Percentiles rank a stretch among this genome's conserved stretches.
phyloP scores from a whole-genome alignment of 2,797 vertebrate genomes.

The Ambastaia sidthimunki region DNA sequence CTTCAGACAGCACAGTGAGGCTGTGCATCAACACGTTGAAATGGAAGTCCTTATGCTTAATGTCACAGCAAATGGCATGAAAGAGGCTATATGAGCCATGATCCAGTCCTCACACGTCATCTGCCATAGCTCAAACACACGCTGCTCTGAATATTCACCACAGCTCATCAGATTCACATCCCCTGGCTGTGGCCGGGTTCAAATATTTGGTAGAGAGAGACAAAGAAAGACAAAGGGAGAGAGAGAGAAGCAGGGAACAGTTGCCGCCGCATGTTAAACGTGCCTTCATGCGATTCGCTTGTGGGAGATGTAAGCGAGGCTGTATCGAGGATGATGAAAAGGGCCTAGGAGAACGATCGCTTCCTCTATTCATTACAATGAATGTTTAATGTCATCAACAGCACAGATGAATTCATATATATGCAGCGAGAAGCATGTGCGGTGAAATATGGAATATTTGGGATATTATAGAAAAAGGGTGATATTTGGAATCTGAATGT shows the following conservation, averaged over 20 bases:
- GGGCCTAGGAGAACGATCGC: constrained; percentile 22
- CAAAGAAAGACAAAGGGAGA: constrained; percentile 8
- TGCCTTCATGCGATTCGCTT: constrained; percentile 34
- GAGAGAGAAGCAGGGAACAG: not conserved
- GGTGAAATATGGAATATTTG: constrained; percentile 33
- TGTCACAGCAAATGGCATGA: constrained; percentile 31
- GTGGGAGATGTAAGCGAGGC: constrained; percentile 39
- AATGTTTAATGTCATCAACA: constrained; percentile 49
- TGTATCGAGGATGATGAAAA: constrained; percentile 43
- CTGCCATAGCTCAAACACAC: constrained; percentile 39
- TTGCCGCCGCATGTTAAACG: constrained; percentile 4
- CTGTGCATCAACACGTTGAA: constrained; percentile 25
- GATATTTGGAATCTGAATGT: not conserved
- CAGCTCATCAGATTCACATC: constrained; percentile 22
- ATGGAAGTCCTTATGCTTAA: constrained; percentile 27
- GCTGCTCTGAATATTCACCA: constrained; percentile 43
- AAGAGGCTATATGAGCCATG: constrained; percentile 39
- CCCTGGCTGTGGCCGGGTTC: constrained; percentile 21
- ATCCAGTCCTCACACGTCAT: constrained; percentile 24
- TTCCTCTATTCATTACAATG: constrained; percentile 31
- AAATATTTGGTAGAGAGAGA: not conserved
- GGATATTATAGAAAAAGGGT: not conserved
- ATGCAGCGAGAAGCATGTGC: constrained; percentile 18
- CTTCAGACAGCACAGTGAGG: not conserved
- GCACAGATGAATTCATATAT: constrained; percentile 39